Base-by-base conservation (phyloP, 2,888 invertebrate species). In the Unio delphinus region DNA sequence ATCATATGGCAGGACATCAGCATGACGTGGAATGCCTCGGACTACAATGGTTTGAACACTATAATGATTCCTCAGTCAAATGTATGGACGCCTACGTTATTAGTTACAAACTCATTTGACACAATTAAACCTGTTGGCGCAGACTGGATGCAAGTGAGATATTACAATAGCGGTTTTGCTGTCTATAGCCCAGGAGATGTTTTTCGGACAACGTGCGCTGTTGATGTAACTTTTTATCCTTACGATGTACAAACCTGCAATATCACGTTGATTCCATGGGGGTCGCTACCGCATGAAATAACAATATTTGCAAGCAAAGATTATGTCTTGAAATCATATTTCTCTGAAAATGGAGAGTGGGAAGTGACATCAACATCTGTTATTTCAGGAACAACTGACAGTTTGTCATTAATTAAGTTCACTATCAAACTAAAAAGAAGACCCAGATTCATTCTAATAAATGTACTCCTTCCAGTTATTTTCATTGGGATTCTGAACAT, bases 1-100 rank as follows among this genome's bases (percentile, higher is more conserved):
- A 58, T 74, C 45, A 59, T 65, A 7, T 79, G 79, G 79, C 54
- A 62, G 17, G 79, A 79, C 26, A 67, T 75, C 59, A 60, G 60
- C n/a, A 65, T 74, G 23, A 59, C 28, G 8, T 79, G 79, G 79
- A 65, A 73, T 20, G 67, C 72, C 0, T n/a, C 28, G 3, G 15
- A 55, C 3, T 74, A 75, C 56, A 70, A 65, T 18, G 71, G 69
- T 4, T 62, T 73, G 1, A 60, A 34, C 45, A 62, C 70, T 1
- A 64, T 69, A 45, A 64, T 72, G 59, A 67, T 74, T 20, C 68
- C 67, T 17, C 58, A 67, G 30, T 56, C 64, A 34, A 34, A 34
- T 1, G 34, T 34, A 7, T 34, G 34, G 34, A 34, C 34, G 34
- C 34, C 34, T 34, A 34, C 34, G 7, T 5, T 34, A 1, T 1